Conservation (phyloP, 2,888 invertebrate genomes). For the Acheta domesticus region DNA sequence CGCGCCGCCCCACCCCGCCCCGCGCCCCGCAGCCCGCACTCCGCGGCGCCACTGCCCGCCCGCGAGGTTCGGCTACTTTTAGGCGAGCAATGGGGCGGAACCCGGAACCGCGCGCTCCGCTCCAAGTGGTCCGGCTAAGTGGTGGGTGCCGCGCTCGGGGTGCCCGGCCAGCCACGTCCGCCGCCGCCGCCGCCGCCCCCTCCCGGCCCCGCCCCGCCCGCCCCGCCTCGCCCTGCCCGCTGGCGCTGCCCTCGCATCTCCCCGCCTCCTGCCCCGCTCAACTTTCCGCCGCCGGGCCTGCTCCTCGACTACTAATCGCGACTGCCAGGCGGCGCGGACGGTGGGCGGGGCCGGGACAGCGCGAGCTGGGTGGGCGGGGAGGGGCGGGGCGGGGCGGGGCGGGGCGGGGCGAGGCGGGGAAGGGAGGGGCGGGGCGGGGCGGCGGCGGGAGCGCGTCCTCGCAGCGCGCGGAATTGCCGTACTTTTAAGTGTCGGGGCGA, state of each 20-base stretch:
- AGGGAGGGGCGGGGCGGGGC: background rate
- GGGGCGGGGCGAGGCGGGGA: background rate
- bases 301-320: background rate
- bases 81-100: conserved; percentile 18
- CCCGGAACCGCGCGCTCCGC: background rate
- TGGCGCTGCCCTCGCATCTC: too few relatives aligned
- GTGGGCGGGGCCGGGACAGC: background rate
- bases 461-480: conserved; percentile 4
- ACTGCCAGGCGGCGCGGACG: background rate
- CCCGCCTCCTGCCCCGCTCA: background rate
- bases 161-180: background rate
- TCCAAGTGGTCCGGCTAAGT: background rate
- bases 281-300: background rate
- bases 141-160: background rate
- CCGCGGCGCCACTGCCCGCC: background rate
- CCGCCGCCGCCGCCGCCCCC: background rate
- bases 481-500: conserved; percentile 7
- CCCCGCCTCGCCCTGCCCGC: background rate
- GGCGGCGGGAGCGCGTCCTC: background rate
- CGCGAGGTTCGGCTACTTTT: background rate
- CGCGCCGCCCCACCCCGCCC: background rate
- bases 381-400: background rate
- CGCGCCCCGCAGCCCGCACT: background rate
- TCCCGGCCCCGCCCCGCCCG: background rate
- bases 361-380: background rate